Conservation (phyloP, 1,140 invertebrate species). For the Apis florea region DNA sequence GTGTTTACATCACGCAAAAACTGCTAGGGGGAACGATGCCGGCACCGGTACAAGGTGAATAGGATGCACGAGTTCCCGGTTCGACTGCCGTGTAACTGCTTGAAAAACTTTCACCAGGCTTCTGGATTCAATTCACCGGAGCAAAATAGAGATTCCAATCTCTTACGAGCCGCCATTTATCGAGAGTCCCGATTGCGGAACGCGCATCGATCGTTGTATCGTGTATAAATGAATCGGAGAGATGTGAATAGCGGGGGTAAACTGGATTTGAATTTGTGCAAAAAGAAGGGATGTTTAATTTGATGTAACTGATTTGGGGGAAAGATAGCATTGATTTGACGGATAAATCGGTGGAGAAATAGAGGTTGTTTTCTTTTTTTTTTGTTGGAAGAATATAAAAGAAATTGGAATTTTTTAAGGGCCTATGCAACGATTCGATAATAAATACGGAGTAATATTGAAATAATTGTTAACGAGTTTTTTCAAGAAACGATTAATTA, state of each 20-base stretch:
- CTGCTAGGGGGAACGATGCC: slow-evolving; percentile 19
- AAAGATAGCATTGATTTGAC: no score
- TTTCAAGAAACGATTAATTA: neutral
- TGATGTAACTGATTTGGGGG: no score
- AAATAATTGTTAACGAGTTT: no score
- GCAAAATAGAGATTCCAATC: slow-evolving; percentile 30
- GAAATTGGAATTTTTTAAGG: no score
- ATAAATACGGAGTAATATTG: no score
- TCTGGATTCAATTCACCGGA: slow-evolving; percentile 18
- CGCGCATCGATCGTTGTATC: neutral
- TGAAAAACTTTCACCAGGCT: slow-evolving; percentile 5
- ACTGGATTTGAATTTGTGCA: neutral
- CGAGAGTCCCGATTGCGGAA: neutral
- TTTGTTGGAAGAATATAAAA: no score
- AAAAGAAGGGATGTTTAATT: neutral
- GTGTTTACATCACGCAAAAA: slow-evolving; percentile 62
- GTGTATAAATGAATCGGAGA: slow-evolving; percentile 20
- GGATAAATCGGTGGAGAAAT: no score
- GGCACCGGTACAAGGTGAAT: slow-evolving; percentile 49
- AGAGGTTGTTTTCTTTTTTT: no score
- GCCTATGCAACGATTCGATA: no score
- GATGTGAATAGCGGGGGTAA: neutral
- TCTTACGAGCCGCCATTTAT: neutral
- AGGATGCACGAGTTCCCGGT: slow-evolving; percentile 29
- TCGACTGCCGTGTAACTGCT: slow-evolving; percentile 37